phyloP scores from a whole-genome alignment of 2,888 invertebrate genomes.

The Scrobipalpa atriplicella region DNA sequence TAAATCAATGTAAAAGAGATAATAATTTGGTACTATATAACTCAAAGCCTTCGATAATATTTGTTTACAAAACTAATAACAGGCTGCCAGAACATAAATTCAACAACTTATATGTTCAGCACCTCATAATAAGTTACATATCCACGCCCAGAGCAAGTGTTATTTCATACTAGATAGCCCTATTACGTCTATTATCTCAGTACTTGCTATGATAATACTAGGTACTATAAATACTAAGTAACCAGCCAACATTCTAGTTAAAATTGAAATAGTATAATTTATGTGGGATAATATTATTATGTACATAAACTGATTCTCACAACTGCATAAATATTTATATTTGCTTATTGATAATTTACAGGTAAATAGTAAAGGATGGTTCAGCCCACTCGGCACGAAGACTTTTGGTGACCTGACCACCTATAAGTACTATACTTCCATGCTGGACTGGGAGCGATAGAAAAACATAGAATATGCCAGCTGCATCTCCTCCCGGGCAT shows the following conservation, averaged over 20 bases:
- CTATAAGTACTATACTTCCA: too few relatives aligned
- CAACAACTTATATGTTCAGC: constrained; percentile 7
- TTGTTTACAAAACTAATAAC: constrained; percentile 9
- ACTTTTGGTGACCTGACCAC: neutral
- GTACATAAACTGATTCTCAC: neutral
- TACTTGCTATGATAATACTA: constrained; percentile 20
- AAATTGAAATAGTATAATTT: constrained; percentile 20
- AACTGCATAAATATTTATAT: neutral
- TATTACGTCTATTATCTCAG: constrained; percentile 19
- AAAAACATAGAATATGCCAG: too few relatives aligned
- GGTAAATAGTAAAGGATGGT: constrained; percentile 1
- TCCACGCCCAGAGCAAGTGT: constrained; percentile 25
- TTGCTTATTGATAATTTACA: neutral
- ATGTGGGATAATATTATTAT: constrained; percentile 14
- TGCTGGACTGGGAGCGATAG: too few relatives aligned
- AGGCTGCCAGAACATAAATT: constrained; percentile 1
- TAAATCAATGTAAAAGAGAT: too few relatives aligned
- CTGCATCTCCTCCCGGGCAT: too few relatives aligned
- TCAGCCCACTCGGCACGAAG: neutral
- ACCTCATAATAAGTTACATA: constrained; percentile 15
- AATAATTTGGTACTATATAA: too few relatives aligned
- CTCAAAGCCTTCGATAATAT: neutral
- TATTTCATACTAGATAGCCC: constrained; percentile 21
- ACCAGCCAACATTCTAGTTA: constrained; percentile 20
- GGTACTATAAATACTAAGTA: neutral